A percentile compares a stretch with the other conserved stretches of the same genome.
phyloP scores from a whole-genome alignment of 2,797 vertebrate species.

The Microctenopoma stevenorrisi region DNA sequence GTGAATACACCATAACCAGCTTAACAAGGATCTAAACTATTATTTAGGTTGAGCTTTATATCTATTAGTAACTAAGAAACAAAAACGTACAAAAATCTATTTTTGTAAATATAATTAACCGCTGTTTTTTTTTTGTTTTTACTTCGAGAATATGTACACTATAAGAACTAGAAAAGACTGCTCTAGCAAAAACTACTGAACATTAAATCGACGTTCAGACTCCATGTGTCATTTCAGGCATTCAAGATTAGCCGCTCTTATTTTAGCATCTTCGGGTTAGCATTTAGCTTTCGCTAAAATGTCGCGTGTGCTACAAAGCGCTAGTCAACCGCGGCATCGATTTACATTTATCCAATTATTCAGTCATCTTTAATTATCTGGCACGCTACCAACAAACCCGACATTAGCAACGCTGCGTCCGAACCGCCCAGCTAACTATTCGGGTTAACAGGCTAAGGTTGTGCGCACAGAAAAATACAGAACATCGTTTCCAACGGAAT shows the following conservation, averaged over 20 bases:
- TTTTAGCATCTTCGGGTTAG: constrained; percentile 29
- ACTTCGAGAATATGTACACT: too few relatives aligned
- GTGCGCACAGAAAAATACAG: constrained; percentile 16
- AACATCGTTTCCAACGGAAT: background rate
- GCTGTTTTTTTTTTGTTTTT: too few relatives aligned
- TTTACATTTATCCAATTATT: background rate
- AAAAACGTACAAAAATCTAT: too few relatives aligned
- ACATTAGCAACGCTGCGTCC: constrained; percentile 11
- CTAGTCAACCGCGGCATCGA: background rate
- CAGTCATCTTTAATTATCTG: constrained; percentile 9
- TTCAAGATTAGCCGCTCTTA: constrained; percentile 8
- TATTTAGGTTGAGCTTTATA: too few relatives aligned
- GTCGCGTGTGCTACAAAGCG: background rate
- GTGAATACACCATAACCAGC: constrained; percentile 21
- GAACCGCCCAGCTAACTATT: constrained; percentile 9
- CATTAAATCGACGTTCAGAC: background rate
- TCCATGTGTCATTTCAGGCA: constrained; percentile 21
- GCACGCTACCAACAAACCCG: background rate
- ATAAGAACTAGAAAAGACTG: background rate
- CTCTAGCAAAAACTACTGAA: background rate
- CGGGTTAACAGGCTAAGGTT: constrained; percentile 19
- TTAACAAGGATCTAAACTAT: constrained; percentile 17
- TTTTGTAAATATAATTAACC: too few relatives aligned
- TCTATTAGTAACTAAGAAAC: too few relatives aligned
- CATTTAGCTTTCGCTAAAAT: constrained; percentile 17